A percentile compares a stretch with the other conserved stretches of the same genome.
phyloP scores from a whole-genome alignment of 2,113 vertebrate genomes.

The Bungarus multicinctus region DNA sequence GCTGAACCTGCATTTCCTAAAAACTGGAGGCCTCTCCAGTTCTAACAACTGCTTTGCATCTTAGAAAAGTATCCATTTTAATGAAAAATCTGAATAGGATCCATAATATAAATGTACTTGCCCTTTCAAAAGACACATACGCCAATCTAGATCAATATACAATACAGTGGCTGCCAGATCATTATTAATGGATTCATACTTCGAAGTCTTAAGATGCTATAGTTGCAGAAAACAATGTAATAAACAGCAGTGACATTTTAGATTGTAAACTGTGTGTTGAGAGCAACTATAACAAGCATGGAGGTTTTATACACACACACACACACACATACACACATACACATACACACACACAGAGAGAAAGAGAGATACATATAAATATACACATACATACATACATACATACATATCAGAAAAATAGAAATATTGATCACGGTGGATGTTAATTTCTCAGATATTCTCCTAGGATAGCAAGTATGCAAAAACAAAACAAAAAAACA shows the following conservation, averaged over 20 bases:
- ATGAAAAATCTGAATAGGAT: slow-evolving; percentile 38
- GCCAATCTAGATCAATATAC: slow-evolving; percentile 19
- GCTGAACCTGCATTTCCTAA: background rate
- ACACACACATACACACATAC: too few species aligned
- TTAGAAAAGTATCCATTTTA: slow-evolving; percentile 1
- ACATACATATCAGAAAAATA: slow-evolving; percentile 26
- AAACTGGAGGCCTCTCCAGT: background rate
- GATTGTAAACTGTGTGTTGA: slow-evolving; percentile 68
- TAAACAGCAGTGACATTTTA: slow-evolving; percentile 61
- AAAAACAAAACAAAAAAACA: slow-evolving; percentile 4
- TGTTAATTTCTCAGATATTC: slow-evolving; percentile 70
- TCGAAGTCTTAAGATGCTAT: slow-evolving; percentile 62
- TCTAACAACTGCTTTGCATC: background rate
- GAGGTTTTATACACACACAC: slow-evolving; percentile 38
- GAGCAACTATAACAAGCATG: slow-evolving; percentile 67
- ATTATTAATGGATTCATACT: slow-evolving; percentile 57
- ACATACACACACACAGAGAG: too few species aligned
- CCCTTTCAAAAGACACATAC: slow-evolving; percentile 43
- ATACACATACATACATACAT: too few species aligned
- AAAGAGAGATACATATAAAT: too few species aligned
- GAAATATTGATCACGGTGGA: slow-evolving; percentile 68
- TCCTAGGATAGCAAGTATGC: slow-evolving; percentile 69
- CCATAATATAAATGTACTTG: slow-evolving; percentile 43
- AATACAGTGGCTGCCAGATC: slow-evolving; percentile 52
- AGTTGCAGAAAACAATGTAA: slow-evolving; percentile 1